A percentile compares a stretch with the other conserved stretches of the same genome.
phyloP scores from a whole-genome alignment of 2,113 vertebrate species.

The Aptenodytes patagonicus region DNA sequence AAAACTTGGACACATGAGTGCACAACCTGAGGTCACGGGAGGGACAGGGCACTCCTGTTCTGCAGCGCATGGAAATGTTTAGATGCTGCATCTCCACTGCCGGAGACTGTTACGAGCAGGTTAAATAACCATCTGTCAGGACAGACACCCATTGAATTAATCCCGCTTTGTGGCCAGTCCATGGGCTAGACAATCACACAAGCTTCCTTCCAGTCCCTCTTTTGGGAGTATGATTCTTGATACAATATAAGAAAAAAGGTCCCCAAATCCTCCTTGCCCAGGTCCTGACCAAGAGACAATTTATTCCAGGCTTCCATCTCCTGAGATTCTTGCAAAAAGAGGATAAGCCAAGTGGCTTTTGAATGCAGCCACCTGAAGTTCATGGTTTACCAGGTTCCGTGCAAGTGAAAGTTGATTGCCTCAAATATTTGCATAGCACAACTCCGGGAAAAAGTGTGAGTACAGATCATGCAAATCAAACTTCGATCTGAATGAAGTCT shows the following conservation, averaged over 20 bases:
- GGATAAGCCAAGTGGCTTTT: neutral
- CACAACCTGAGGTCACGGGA: rapidly evolving
- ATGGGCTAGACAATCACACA: neutral
- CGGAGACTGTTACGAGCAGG: neutral
- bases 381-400: rapidly evolving
- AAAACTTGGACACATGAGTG: neutral
- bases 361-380: neutral
- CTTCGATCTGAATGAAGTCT: neutral
- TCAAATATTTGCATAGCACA: neutral
- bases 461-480: neutral
- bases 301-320: neutral
- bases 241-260: neutral
- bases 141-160: neutral
- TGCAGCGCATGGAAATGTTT: neutral
- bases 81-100: neutral
- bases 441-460: rapidly evolving
- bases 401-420: neutral
- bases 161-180: neutral
- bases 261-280: neutral
- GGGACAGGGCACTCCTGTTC: neutral
- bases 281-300: neutral
- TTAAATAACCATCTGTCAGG: neutral
- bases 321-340: neutral
- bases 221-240: neutral
- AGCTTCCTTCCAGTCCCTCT: neutral